Percentiles rank a stretch among this genome's conserved stretches.
Evolutionary conservation across 2,113 vertebrate genomes (phyloP).

Genomic region (Macrotus californicus): DNA sequence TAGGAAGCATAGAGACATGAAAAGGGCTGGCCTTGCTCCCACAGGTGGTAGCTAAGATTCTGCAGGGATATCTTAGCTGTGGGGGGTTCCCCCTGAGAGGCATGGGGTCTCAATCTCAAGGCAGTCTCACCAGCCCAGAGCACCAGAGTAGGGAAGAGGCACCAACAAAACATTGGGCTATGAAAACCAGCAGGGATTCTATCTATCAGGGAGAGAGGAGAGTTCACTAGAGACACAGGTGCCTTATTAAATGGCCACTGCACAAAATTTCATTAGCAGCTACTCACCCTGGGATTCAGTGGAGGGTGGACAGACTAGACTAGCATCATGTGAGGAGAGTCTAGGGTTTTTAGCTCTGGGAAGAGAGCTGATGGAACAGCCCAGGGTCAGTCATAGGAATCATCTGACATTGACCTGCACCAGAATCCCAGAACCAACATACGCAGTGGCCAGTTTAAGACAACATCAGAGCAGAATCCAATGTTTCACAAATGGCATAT

Average conservation of each 20-base stretch:
- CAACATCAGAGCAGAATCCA: too few relatives aligned
- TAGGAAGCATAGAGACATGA: neutral
- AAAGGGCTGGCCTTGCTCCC: neutral
- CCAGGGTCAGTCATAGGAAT: too few relatives aligned
- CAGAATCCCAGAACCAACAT: too few relatives aligned
- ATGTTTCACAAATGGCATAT: too few relatives aligned
- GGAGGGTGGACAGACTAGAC: neutral
- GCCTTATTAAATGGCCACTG: neutral
- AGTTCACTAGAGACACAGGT: neutral
- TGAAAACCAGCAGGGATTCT: neutral
- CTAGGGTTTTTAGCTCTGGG: neutral
- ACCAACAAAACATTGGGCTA: neutral
- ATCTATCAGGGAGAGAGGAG: neutral
- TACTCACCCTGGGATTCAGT: neutral
- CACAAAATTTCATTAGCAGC: neutral
- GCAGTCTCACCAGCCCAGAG: neutral
- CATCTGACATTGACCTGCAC: too few relatives aligned
- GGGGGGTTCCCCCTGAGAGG: neutral
- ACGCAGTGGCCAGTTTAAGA: too few relatives aligned
- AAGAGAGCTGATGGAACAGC: neutral
- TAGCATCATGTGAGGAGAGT: neutral
- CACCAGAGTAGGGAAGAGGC: neutral
- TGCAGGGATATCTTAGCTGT: neutral
- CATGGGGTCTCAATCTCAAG: neutral
- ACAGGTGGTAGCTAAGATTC: neutral